Evolutionary conservation across 2,888 invertebrate species (phyloP), one percentile per base, ranked within the genome.

Genomic region (Meta bourneti): DNA sequence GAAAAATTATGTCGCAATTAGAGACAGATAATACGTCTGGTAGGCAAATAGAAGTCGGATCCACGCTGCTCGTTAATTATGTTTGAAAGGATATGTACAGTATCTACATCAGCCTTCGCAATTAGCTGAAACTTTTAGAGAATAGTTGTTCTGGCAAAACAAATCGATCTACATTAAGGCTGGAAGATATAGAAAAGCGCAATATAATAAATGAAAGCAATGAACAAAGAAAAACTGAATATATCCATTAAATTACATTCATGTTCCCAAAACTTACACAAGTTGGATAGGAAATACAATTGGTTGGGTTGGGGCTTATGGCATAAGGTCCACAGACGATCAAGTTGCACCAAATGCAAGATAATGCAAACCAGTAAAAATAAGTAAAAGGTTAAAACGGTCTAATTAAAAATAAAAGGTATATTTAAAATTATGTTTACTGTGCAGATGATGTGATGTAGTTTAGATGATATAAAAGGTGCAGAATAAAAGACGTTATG

Each of bases 1-100:
- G 52, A 79, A 79, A 74, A 81, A 88, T 88, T 80, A 88, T 75
- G 80, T 61, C 34, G 86, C 78, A 86, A 86, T 78, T 86, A 86
- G 20, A 51, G 75, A 71, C 70, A 77, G 85, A 77, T 77, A 69
- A 85, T 69, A 48, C 49, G 48, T 48, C n/a, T 77, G 49, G 1
- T 11, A 49, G 49, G 13, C 77, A n/a, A 77, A 77, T 49, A 49
- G 51, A 13, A 48, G 77, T 16, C 77, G 77, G 8, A 49, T 48
- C 4, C n/a, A 34, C 0, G 77, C 8, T 61, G 7, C 61, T 77
- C 77, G n/a, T 77, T 77, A 77, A 77, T 77, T 61, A 61, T 61
- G 61, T 16, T 61, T 61, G 61, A 61, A 61, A 61, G 61, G 61
- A 16, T 9, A 16, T 13, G 61, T 13, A 13, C 61, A 9, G 13